Base-by-base conservation (phyloP, 2,797 vertebrate genomes). In the Aphelocoma californica region DNA sequence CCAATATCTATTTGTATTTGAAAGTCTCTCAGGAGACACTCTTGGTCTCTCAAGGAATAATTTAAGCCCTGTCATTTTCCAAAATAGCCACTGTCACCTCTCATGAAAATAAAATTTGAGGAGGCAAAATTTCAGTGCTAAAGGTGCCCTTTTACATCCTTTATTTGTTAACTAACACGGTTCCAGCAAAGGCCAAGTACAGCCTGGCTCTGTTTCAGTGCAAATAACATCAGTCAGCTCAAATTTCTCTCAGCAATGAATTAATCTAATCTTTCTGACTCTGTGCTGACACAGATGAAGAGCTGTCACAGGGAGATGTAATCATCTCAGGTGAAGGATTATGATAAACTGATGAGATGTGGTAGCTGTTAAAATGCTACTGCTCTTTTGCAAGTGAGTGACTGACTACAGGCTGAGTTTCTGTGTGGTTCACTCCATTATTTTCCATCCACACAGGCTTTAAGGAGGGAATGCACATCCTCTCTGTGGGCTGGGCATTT, bases 321-420 rank as follows among this genome's bases (percentile, higher is more conserved):
- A 78, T 86, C 19, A 65, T 87, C 36, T 95, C 74, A 82, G 54
- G 48, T 54, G 58, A 89, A 91, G 81, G 81, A 73, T 89, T 84
- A 70, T 77, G 80, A 73, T 45, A 48, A 89, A 82, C 44, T 28
- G 58, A 69, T 54, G 56, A 87, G 84, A 62, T 44, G 56, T 5
- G 10, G 48, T 51, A 80, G 80, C 74, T 85, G 62, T 70, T 85
- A 89, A 93, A 93, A 93, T 9, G 57, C 36, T 82, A 64, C 81
- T 66, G 44, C 56, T 85, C 51, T 70, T 91, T 45, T 85, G 48
- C 40, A 66, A 84, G 47, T 5, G 6, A 58, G 25, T 1, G 0
- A 57, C 90, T 91, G 50, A 72, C 66, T 81, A 40, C 10, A 32
- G 56, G 28, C 28, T 80, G 24, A 58, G 48, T 51, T 93, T 79